These are phyloP conservation scores for Pterocles gutturalis DNA, from an alignment of 2,113 vertebrate genomes.

Conservation along the genomic window DNA sequence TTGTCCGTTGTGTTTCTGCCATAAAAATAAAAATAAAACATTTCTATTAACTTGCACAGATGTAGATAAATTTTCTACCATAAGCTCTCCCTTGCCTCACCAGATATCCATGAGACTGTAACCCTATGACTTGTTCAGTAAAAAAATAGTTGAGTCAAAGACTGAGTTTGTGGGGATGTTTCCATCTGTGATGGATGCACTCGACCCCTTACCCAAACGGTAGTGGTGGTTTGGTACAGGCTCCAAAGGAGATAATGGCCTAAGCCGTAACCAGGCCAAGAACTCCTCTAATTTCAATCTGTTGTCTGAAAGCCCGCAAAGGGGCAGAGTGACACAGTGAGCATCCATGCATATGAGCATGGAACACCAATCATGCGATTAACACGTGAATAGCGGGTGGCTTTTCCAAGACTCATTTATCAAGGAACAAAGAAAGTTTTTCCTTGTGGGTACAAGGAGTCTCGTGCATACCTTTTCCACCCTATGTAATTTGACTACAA, in stretches of 20 bases:
- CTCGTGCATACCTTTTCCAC: not conserved
- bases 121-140: not conserved
- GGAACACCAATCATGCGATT: not conserved
- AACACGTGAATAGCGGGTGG: not conserved
- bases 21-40: constrained; percentile 34
- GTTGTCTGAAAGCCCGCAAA: not conserved
- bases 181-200: not conserved
- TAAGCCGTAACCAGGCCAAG: not conserved
- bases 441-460: not conserved
- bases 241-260: not conserved
- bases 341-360: not conserved
- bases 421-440: not conserved
- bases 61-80: not conserved
- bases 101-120: not conserved
- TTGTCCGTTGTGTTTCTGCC: constrained; percentile 27
- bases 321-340: not conserved
- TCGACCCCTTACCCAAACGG: not conserved
- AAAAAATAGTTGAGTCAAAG: not conserved
- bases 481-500: not conserved
- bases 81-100: not conserved
- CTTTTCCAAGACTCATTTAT: not conserved
- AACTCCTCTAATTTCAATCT: not conserved
- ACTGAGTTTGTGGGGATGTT: not conserved
- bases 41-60: constrained; percentile 5
- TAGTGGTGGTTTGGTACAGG: not conserved